These are phyloP conservation scores for Empis stercorea DNA, from an alignment of 2,888 invertebrate species.

Conservation along the genomic window DNA sequence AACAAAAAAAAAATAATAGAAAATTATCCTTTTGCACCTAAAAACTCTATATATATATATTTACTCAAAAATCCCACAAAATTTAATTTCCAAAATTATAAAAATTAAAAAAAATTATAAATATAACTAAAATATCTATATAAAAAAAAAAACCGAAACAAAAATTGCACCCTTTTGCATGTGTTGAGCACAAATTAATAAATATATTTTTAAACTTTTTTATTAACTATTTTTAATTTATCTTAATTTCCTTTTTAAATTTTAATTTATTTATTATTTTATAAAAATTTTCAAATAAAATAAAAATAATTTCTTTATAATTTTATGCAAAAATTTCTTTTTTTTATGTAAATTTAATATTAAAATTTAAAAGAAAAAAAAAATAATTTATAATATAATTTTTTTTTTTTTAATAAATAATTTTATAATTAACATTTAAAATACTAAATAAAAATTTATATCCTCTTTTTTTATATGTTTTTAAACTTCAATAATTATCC, in stretches of 20 bases:
- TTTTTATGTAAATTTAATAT: neutral
- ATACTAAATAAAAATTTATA: neutral
- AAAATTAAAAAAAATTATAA: conserved; percentile 4
- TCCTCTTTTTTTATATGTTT: too few species aligned
- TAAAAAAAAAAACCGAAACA: conserved; percentile 20
- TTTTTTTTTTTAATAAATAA: neutral
- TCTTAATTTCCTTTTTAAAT: conserved; percentile 1
- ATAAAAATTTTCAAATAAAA: neutral
- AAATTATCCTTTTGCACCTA: conserved; percentile 2
- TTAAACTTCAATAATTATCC: too few species aligned
- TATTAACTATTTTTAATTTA: neutral
- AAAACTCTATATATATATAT: neutral
- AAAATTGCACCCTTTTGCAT: conserved; percentile 18
- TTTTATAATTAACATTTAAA: neutral
- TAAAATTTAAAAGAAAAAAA: too few species aligned
- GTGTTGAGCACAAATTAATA: conserved; percentile 11
- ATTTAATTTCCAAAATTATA: too few species aligned
- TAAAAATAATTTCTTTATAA: neutral
- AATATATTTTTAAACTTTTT: neutral
- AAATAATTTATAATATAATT: neutral
- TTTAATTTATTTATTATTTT: neutral
- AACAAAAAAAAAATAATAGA: too few species aligned
- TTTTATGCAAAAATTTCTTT: neutral
- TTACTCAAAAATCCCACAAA: too few species aligned
- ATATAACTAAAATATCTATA: too few species aligned